Evolutionary conservation across 2,113 vertebrate species (phyloP), one percentile per base, ranked within the genome.

Genomic region (Ciconia boyciana): DNA sequence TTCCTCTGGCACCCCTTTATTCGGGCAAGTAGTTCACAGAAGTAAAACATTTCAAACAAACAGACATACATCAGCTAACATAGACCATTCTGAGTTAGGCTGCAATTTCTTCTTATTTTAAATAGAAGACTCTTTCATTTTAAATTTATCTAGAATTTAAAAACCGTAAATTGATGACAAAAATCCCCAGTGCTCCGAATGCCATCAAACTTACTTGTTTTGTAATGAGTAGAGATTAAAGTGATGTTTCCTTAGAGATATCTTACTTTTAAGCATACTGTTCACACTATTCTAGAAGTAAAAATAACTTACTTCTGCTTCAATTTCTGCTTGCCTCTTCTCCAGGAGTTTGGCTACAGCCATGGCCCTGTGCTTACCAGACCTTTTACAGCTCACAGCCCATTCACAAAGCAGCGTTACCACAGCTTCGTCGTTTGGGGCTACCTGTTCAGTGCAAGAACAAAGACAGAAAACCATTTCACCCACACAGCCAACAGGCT

Each of bases 301-400:
- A 19, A n/a, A 81, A 52, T 16, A 43, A 95, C 97, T 95, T 87
- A 98, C 98, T 96, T 98, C 98, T 51, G 98, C 96, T 82, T 98
- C 98, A 5, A 98, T 97, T 78, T 98, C 98, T 0, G 95, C 97
- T 80, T 98, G 98, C 46, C 98, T 97, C 97, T 98, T 98, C 96
- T 98, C 98, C 96, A 98, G 71, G 10, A 98, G 97, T 9, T 97
- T 98, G 22, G 98, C 98, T n/a, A 98, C 98, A 0, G 97, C 98
- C 98, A 98, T 97, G 32, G 98, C 97, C 66, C 98, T 81, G 94
- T 98, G 98, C 82, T 98, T 98, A 19, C 98, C 98, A 1, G 98
- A 96, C 29, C 98, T 87, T 11, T 98, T 98, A 41, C 97, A 98
- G 96, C 98, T 98, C 90, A 98, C 98, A 0, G 98, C 98, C 98